A percentile compares a stretch with the other conserved stretches of the same genome.
Evolutionary conservation across 1,140 invertebrate genomes (phyloP).

Genomic region (Leptopilina boulardi): DNA sequence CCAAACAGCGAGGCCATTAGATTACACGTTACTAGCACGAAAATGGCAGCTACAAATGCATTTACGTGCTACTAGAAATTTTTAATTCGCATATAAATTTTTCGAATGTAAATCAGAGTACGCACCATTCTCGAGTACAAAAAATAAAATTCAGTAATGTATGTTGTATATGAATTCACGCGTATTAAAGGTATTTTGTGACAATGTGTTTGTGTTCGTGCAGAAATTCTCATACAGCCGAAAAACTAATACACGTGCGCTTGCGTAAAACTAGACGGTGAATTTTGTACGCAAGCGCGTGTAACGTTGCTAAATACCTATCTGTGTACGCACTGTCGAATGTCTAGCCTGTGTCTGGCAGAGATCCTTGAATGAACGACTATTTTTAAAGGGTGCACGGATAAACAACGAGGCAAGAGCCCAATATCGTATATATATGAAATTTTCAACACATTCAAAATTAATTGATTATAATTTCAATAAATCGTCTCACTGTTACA

Average conservation of each 20-base stretch:
- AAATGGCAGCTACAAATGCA: neutral
- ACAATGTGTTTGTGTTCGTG: neutral
- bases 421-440: slow-evolving; percentile 5
- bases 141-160: neutral
- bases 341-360: slow-evolving; percentile 50
- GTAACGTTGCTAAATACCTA: slow-evolving; percentile 15
- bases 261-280: slow-evolving; percentile 49
- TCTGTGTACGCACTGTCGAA: slow-evolving; percentile 46
- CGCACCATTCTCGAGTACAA: neutral
- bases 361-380: slow-evolving; percentile 68
- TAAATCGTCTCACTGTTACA: too few species aligned
- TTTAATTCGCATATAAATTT: neutral
- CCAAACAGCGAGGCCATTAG: slow-evolving; percentile 21
- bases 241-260: slow-evolving; percentile 42
- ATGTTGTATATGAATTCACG: neutral
- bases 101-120: too few species aligned
- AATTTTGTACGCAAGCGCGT: slow-evolving; percentile 34
- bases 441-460: neutral
- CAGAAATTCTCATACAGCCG: neutral
- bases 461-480: too few species aligned
- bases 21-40: slow-evolving; percentile 33
- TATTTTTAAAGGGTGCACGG: slow-evolving; percentile 64
- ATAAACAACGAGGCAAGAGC: neutral
- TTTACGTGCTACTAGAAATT: neutral
- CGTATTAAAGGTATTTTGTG: neutral